A percentile compares a stretch with the other conserved stretches of the same genome.
Conservation (phyloP, 1,140 invertebrate genomes). For the Drosophila repletoides region DNA sequence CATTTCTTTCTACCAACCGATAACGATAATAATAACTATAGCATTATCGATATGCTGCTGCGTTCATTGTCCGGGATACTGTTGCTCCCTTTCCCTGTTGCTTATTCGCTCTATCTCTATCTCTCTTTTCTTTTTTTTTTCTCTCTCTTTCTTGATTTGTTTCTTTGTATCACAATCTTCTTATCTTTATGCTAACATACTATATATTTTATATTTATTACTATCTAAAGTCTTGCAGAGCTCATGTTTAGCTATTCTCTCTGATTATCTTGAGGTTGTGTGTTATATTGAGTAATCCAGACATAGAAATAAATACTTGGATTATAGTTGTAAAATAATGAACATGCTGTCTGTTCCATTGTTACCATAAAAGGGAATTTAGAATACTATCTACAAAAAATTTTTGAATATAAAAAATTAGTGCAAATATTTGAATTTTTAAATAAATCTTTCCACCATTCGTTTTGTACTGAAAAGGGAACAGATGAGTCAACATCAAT, state of each 20-base stretch:
- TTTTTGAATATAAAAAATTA: too few relatives aligned
- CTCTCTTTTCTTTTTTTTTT: conserved; percentile 11
- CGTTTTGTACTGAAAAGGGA: too few relatives aligned
- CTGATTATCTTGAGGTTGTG: conserved; percentile 2
- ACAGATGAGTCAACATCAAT: too few relatives aligned
- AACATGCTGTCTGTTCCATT: too few relatives aligned
- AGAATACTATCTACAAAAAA: too few relatives aligned
- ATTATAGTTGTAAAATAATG: too few relatives aligned
- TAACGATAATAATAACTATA: conserved; percentile 8
- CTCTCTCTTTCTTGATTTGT: conserved; percentile 1
- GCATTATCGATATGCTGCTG: conserved; percentile 19
- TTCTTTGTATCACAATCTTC: conserved; percentile 11
- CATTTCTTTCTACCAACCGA: background rate
- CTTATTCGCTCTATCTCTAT: conserved; percentile 11
- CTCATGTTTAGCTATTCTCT: background rate
- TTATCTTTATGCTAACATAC: background rate
- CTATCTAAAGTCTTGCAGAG: background rate
- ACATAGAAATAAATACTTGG: background rate
- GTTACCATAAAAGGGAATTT: too few relatives aligned
- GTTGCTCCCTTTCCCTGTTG: conserved; percentile 21
- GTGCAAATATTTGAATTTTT: too few relatives aligned
- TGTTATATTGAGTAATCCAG: background rate
- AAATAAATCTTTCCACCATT: too few relatives aligned
- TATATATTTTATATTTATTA: conserved; percentile 4
- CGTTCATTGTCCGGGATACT: background rate